phyloP scores from a whole-genome alignment of 2,888 invertebrate species.

The Bembecia ichneumoniformis region DNA sequence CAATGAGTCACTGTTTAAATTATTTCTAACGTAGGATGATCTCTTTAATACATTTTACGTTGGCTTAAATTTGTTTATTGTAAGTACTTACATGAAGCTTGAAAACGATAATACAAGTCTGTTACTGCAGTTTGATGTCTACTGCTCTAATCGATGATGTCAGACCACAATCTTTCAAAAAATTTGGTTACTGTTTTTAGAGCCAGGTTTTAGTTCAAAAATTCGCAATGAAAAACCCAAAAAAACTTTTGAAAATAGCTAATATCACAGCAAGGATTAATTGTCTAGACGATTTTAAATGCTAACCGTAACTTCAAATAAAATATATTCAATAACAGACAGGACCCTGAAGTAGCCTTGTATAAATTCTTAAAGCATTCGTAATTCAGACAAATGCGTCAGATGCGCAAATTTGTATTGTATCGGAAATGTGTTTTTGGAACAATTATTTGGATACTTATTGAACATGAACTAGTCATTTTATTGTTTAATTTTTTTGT shows the following conservation, averaged over 20 bases:
- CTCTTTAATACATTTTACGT: neutral
- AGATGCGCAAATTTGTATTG: constrained; percentile 9
- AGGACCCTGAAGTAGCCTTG: constrained; percentile 21
- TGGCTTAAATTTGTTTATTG: neutral
- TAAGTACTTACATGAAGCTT: neutral
- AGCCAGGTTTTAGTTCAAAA: too few relatives aligned
- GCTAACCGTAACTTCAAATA: neutral
- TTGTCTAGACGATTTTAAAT: too few relatives aligned
- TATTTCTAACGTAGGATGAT: neutral
- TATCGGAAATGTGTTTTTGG: constrained; percentile 16
- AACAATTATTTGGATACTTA: constrained; percentile 4
- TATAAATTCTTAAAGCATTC: constrained; percentile 20
- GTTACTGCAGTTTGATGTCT: too few relatives aligned
- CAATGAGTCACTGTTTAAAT: neutral
- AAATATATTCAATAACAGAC: neutral
- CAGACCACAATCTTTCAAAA: too few relatives aligned
- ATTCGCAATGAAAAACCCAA: too few relatives aligned
- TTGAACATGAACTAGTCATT: neutral
- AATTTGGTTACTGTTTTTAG: too few relatives aligned
- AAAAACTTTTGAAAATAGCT: too few relatives aligned
- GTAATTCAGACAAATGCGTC: constrained; percentile 24
- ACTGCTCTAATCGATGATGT: too few relatives aligned
- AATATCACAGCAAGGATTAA: too few relatives aligned
- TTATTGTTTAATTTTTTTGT: neutral
- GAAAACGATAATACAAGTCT: too few relatives aligned